Percentiles rank a stretch among this genome's conserved stretches.
Evolutionary conservation across 1,140 invertebrate genomes (phyloP).

Genomic region (Aphis craccivora): DNA sequence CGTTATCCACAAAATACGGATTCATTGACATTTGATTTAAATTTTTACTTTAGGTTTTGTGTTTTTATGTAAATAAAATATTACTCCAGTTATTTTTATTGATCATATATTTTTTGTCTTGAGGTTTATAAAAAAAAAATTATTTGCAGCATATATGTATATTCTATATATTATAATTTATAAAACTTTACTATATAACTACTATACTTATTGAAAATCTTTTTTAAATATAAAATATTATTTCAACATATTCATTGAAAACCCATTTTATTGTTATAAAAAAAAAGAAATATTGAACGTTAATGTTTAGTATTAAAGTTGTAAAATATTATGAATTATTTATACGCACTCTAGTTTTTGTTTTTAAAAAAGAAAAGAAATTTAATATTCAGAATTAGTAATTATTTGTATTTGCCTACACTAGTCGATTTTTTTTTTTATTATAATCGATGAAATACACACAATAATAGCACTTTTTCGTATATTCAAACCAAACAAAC

Average conservation of each 20-base stretch:
- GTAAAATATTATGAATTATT: not conserved
- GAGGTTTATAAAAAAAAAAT: not conserved
- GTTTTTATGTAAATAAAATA: not conserved
- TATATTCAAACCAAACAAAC: not conserved
- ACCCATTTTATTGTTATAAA: not conserved
- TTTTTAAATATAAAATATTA: not conserved
- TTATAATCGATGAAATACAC: not conserved
- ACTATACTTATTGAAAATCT: not conserved
- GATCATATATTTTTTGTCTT: not conserved
- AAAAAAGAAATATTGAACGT: not conserved
- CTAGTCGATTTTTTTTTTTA: not conserved
- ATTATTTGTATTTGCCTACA: not conserved
- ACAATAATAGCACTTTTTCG: not conserved
- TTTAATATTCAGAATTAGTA: not conserved
- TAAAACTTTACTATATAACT: not conserved
- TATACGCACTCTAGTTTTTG: not conserved
- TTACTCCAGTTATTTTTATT: not conserved
- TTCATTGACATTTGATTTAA: not conserved
- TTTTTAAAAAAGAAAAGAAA: not conserved
- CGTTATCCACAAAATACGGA: not conserved
- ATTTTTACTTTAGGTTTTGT: not conserved
- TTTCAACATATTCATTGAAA: constrained; percentile 3
- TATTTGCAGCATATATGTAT: not conserved
- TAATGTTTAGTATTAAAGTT: not conserved
- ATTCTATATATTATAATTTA: not conserved